Evolutionary conservation across 2,888 invertebrate genomes (phyloP).

Genomic region (Drosophila antonietae): DNA sequence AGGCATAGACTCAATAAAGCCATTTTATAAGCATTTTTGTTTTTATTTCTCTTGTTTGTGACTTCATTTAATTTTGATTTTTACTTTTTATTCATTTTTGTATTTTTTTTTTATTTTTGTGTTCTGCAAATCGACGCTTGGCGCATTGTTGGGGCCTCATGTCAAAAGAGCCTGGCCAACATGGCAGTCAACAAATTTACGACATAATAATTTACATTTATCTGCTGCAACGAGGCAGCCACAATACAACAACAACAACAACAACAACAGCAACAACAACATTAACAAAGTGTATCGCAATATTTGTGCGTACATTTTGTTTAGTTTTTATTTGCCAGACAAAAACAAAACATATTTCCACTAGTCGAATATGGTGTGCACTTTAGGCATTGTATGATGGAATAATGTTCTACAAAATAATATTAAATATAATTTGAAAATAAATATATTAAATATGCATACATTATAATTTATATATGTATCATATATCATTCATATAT

Average conservation of each 20-base stretch:
- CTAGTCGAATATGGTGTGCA: conserved; percentile 30
- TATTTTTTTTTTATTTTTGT: conserved; percentile 16
- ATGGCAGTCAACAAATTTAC: conserved; percentile 82
- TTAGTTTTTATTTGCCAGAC: conserved; percentile 22
- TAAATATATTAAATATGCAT: no score
- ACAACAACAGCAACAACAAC: conserved; percentile 38
- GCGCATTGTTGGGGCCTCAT: conserved; percentile 63
- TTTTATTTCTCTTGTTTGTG: conserved; percentile 21
- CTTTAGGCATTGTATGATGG: conserved; percentile 6
- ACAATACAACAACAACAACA: conserved; percentile 49
- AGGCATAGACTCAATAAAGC: conserved; percentile 70
- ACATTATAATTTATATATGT: no score
- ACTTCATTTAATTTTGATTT: conserved; percentile 15
- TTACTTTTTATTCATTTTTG: conserved; percentile 11
- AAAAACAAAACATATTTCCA: background rate
- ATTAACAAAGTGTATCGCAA: conserved; percentile 60
- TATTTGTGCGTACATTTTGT: conserved; percentile 53
- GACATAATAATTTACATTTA: conserved; percentile 84
- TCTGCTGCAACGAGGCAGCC: conserved; percentile 82
- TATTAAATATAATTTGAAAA: background rate
- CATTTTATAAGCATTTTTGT: conserved; percentile 56
- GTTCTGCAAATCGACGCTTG: conserved; percentile 56
- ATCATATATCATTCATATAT: no score
- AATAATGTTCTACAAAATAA: background rate
- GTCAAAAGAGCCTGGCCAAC: conserved; percentile 66